A percentile compares a stretch with the other conserved stretches of the same genome.
Evolutionary conservation across 2,797 vertebrate species (phyloP).

Genomic region (Petrocephalus sullivani): DNA sequence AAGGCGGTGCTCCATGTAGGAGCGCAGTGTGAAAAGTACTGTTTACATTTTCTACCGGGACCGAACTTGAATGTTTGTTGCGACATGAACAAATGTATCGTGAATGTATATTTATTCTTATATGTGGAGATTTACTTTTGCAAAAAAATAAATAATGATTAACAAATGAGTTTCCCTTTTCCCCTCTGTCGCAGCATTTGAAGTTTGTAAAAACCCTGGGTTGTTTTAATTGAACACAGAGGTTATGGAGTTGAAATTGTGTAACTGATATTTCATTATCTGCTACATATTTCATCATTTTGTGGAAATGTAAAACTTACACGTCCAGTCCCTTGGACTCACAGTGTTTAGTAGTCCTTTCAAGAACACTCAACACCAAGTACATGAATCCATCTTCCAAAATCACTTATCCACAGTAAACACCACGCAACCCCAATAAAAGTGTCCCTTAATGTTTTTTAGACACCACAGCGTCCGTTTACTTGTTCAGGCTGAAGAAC

Average conservation of each 20-base stretch:
- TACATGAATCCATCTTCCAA: neutral
- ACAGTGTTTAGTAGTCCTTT: neutral
- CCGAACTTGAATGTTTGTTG: conserved; percentile 57
- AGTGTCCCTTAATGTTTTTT: neutral
- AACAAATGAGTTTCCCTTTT: neutral
- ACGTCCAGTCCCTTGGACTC: neutral
- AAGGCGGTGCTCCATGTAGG: conserved; percentile 29
- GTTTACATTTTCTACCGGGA: conserved; percentile 55
- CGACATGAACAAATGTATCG: conserved; percentile 50
- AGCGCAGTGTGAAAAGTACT: conserved; percentile 22
- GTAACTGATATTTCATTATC: neutral
- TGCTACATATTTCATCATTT: neutral
- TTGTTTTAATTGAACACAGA: neutral
- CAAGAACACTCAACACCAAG: neutral
- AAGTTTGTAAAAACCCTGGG: neutral
- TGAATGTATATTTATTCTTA: conserved; percentile 63
- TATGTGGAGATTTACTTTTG: conserved; percentile 46
- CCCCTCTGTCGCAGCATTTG: neutral
- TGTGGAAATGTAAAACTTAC: neutral
- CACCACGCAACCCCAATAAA: neutral
- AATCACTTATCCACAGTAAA: neutral
- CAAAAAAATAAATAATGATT: conserved; percentile 18
- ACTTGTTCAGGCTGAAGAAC: neutral
- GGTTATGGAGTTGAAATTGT: neutral
- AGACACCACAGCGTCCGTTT: neutral